phyloP scores from a whole-genome alignment of 2,113 vertebrate genomes.

The Opisthocomus hoazin region DNA sequence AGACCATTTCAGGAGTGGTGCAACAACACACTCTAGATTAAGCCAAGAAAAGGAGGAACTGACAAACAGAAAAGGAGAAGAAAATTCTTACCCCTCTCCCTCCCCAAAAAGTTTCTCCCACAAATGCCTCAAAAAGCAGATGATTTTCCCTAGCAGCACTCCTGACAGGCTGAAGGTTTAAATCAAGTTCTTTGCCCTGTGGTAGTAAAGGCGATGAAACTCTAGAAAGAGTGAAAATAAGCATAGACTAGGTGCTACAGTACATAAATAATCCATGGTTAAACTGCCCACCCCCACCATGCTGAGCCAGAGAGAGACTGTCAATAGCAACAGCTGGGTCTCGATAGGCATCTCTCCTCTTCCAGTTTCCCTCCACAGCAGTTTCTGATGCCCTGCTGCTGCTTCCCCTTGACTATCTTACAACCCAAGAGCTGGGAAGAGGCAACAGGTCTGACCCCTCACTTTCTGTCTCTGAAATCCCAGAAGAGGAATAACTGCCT shows the following conservation, averaged over 20 bases:
- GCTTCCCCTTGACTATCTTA: background rate
- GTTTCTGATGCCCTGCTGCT: background rate
- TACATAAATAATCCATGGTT: background rate
- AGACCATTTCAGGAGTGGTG: background rate
- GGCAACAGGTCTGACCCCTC: background rate
- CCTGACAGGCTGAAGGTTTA: background rate
- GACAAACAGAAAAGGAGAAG: background rate
- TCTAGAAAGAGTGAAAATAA: background rate
- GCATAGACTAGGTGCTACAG: background rate
- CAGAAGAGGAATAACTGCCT: background rate
- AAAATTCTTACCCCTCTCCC: background rate
- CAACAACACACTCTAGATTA: background rate
- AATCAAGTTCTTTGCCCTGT: background rate
- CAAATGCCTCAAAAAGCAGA: background rate
- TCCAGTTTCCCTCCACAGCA: background rate
- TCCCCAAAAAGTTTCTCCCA: background rate
- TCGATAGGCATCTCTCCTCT: background rate
- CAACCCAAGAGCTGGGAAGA: background rate
- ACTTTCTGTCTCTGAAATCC: background rate
- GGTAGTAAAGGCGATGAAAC: background rate
- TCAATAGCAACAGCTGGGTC: background rate
- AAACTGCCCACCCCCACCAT: background rate
- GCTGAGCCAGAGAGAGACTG: background rate
- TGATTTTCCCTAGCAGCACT: background rate
- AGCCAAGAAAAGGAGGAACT: background rate